Evolutionary conservation across 2,113 vertebrate genomes (phyloP), one percentile per base, ranked within the genome.

Genomic region (Salvelinus sp.): DNA sequence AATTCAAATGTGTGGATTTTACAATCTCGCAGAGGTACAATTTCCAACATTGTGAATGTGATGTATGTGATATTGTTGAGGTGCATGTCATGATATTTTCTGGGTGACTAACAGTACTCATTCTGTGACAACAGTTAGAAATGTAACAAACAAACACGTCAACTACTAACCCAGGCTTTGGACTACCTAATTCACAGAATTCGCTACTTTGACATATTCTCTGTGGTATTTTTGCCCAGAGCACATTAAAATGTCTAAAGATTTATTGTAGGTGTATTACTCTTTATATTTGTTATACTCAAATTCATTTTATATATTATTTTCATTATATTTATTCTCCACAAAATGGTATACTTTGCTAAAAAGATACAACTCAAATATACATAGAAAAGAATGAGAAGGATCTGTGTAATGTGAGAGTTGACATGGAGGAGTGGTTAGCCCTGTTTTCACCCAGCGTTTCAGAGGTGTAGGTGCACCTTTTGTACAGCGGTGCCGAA

Each of bases 401-500:
- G 48, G 58, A 9, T 38, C 6, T 68, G 75, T 87, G 76, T 88
- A 82, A 80, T 79, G 65, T 80, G 77, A 84, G 79, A 89, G 64
- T 80, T 82, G 74, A 86, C 83, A 78, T 44, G 38, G 38, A 85
- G 85, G 87, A 83, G 84, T 91, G 86, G 87, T 85, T 90, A 93
- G 93, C 90, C 90, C 92, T 92, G 90, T 92, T 81, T 57, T 89
- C 78, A 88, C 87, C 88, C 86, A 91, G 86, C 89, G 78, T 88
- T 62, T 62, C 2, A 62, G 77, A 84, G 85, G 76, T 80, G 85
- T 83, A 68, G 85, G 86, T 89, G 83, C 75, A 87, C 83, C 78
- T 81, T 54, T 90, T 91, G 89, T 91, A 89, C 90, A 91, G 85
- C 88, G 80, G 82, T 88, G 89, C 82, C 75, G 77, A 83, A 79